Base-by-base conservation (phyloP, 2,113 vertebrate genomes). In the Gallinago media region DNA sequence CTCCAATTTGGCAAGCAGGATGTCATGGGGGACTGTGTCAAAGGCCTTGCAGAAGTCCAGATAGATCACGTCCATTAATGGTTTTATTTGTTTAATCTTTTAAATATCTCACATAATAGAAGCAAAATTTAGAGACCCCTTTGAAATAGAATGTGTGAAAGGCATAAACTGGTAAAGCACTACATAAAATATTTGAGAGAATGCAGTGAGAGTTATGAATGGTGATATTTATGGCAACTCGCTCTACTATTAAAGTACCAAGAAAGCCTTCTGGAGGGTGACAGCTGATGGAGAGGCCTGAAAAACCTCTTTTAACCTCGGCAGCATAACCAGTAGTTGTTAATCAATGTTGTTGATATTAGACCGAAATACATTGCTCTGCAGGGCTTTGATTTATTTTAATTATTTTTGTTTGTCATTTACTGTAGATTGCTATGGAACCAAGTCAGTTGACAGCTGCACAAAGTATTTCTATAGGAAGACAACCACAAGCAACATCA, bases 341-440 rank as follows among this genome's bases (percentile, higher is more conserved):
- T 88, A 38, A 36, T 88, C 32, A 29, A 0, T 74, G 56, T 67
- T 79, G 59, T 50, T 90, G 77, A 62, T 85, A 26, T 7, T 80
- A 50, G 26, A 63, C 31, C 42, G 36, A 86, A 72, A n/a, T 8
- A 29, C 3, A 21, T 6, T 86, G 38, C 10, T 88, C 22, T 93
- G 16, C 13, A 31, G 8, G 25, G 4, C 50, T 79, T 62, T 58
- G 46, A 72, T 77, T 74, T 68, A 14, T 47, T 50, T n/a, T 4
- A 61, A 36, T 61, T 26, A 67, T 46, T 38, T 72, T 20, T 8
- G 5, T 36, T 71, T 58, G 3, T 87, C 58, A 46, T 85, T 90
- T 97, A 62, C 36, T 47, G 49, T 96, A 99, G 99, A 91, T 79
- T 46, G 88, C 98, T 40, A 13, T 78, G 36, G 99, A 99, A 81